These are phyloP conservation scores for Eleutherodactylus coqui DNA, from an alignment of 2,797 vertebrate genomes.

Conservation along the genomic window DNA sequence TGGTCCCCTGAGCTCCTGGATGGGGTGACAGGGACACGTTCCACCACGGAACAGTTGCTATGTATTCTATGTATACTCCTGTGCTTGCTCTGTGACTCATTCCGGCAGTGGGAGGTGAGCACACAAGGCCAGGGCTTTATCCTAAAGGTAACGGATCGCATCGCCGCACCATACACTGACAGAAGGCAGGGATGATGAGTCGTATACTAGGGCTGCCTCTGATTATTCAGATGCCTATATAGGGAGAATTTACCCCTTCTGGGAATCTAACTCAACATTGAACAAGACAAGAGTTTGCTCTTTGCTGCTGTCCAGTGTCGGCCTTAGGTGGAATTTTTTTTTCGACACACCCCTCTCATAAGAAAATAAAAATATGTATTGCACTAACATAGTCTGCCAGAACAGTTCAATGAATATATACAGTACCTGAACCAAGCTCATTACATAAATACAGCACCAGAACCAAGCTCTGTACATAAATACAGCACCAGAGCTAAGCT, in stretches of 20 bases:
- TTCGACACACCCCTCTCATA: too few relatives aligned
- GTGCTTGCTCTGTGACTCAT: constrained; percentile 55
- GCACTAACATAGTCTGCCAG: too few relatives aligned
- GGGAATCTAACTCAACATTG: background rate
- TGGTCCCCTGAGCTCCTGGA: constrained; percentile 52
- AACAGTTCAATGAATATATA: too few relatives aligned
- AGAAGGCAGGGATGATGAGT: background rate
- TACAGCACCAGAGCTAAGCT: too few relatives aligned
- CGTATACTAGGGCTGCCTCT: background rate
- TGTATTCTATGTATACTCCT: constrained; percentile 21
- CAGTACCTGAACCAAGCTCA: too few relatives aligned
- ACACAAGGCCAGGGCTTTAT: background rate
- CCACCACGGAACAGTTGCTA: constrained; percentile 12
- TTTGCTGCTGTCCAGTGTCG: background rate
- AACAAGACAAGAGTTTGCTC: background rate
- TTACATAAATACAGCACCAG: too few relatives aligned
- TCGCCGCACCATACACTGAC: background rate
- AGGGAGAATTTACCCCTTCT: background rate
- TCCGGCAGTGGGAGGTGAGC: background rate
- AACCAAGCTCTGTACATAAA: too few relatives aligned
- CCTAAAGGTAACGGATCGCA: background rate
- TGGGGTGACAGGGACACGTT: constrained; percentile 53
- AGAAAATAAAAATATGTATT: too few relatives aligned
- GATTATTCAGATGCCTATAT: background rate
- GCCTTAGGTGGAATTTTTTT: too few relatives aligned